Evolutionary conservation across 1,140 invertebrate species (phyloP).

Genomic region (Belonocnema kinseyi): DNA sequence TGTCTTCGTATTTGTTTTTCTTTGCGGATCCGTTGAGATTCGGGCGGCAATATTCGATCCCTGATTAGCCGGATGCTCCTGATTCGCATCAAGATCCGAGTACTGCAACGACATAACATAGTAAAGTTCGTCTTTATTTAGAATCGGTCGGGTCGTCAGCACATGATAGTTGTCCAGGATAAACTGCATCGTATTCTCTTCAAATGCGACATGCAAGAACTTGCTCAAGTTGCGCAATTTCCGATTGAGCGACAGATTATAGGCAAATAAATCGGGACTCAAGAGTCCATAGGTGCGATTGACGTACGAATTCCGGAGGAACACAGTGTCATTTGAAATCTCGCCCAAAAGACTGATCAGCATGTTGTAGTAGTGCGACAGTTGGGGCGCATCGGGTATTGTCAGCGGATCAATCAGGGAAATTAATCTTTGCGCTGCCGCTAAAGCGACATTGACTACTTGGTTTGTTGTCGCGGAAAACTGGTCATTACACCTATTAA

Average conservation of each 20-base stretch:
- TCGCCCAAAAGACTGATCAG: background rate
- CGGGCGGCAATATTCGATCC: background rate
- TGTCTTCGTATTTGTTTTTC: too few relatives aligned
- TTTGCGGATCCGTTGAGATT: background rate
- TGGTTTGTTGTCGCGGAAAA: too few relatives aligned
- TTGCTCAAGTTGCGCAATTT: background rate
- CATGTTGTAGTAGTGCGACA: background rate
- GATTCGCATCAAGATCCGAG: background rate
- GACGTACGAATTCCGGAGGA: background rate
- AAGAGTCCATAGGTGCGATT: background rate
- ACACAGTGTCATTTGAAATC: background rate
- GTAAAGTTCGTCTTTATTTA: background rate
- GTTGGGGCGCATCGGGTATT: background rate
- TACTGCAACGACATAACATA: background rate
- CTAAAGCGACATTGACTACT: too few relatives aligned
- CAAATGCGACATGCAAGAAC: background rate
- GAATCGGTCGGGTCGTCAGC: background rate
- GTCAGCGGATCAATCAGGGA: background rate
- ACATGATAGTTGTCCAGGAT: background rate
- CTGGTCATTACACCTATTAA: too few relatives aligned
- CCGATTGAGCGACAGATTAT: background rate
- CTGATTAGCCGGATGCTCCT: background rate
- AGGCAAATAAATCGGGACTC: background rate
- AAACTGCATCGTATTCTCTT: background rate
- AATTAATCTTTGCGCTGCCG: too few relatives aligned